Base-by-base conservation (phyloP, 2,113 vertebrate genomes). In the Sapajus apella region DNA sequence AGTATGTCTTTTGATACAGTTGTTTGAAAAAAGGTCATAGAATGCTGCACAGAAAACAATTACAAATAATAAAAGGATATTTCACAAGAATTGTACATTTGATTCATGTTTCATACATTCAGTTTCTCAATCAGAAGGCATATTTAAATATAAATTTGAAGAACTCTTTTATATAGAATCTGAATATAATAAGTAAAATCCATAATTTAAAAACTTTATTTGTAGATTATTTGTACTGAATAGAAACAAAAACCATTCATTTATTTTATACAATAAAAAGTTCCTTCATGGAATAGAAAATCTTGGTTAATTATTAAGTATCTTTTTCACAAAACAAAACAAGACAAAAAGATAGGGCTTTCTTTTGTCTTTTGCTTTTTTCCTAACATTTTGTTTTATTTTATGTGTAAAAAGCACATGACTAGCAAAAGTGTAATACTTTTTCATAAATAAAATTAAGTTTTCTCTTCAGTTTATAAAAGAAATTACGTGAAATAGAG, bases 391-490 rank as follows among this genome's bases (percentile, higher is more conserved):
- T 45, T 76, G 77, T 12, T 37, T 4, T 89, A 27, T 2, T 89
- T 75, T 0, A 1, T 32, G 50, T 61, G 37, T 32, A 97, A 89
- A 79, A 3, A 84, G 4, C 17, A 25, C 76, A 88, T 70, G 21
- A 47, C 13, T 23, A 89, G 47, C 37, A 87, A 89, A 72, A 92
- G 1, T 18, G 43, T 20, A 90, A 40, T 10, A 9, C 1, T 77
- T 64, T 94, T 83, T 17, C 35, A 9, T 83, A 3, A 86, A 80
- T 96, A 87, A 90, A 92, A 84, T 91, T 72, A 52, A 23, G 93
- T 45, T 30, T 70, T 30, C 6, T 81, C 4, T 96, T 93, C 21
- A 32, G 6, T 64, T 6, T 82, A 45, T 5, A 92, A 45, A 55
- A 82, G 81, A 93, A 92, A 43, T 23, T 37, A 11, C 0, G 30